Evolutionary conservation across 2,797 vertebrate species (phyloP), one percentile per base, ranked within the genome.

Genomic region (Poeciliopsis turneri): DNA sequence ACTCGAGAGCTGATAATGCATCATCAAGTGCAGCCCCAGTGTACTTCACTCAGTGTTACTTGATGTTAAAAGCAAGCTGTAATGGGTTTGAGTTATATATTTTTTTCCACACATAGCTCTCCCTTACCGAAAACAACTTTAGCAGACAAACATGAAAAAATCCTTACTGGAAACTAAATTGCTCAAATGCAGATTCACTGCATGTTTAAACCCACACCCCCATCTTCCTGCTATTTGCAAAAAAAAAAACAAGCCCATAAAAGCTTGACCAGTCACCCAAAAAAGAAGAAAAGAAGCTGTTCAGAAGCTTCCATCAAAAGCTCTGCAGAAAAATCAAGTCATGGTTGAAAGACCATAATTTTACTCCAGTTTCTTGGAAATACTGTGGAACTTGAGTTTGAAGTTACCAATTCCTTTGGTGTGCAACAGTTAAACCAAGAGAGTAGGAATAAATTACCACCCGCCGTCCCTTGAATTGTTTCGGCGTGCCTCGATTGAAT

Each of bases 1-100:
- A 90, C 90, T 92, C 77, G 86, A 91, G 87, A 90, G 87, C 87
- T 87, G 89, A 90, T 95, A 93, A 95, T 94, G 92, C 87, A 92
- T 89, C 90, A 90, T 92, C 83, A 87, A 93, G 92, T 88, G 81
- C 82, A 82, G 77, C 82, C 86, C 59, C 81, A 90, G 87, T 79
- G 83, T 86, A 87, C 90, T 92, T 89, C 88, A 89, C 86, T 90
- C 83, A 80, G 59, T 89, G 86, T 88, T 87, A 88, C 87, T 86
- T 76, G 75, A 89, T 85, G 86, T 88, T 93, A 90, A 94, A 93
- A 94, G 89, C 87, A 84, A 86, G 78, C 82, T 13, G 16, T 92
- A 90, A 93, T 92, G 89, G 84, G 28, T 89, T 91, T 77, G 86
- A 91, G 91, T 93, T 91, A 88, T 91, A 83, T 79, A 78, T 91